phyloP scores from a whole-genome alignment of 2,888 invertebrate genomes.

The Chaetoderma sp. region DNA sequence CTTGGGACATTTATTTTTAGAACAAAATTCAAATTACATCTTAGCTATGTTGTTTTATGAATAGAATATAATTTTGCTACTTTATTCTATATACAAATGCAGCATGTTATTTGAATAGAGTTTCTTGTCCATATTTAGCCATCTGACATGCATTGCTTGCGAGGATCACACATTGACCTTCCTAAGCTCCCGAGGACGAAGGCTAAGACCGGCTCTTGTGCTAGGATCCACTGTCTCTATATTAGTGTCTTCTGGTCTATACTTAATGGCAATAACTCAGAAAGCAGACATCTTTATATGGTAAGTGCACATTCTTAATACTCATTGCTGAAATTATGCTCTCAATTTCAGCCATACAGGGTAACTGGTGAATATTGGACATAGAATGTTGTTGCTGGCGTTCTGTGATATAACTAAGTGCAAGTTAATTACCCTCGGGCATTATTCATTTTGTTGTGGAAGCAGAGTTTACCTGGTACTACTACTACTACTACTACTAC shows the following conservation, averaged over 20 bases:
- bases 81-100: no score
- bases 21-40: no score
- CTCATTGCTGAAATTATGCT: not conserved
- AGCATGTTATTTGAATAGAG: no score
- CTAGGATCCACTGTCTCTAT: slow-evolving; percentile 76
- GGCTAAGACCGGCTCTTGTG: slow-evolving; percentile 73
- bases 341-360: not conserved
- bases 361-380: not conserved
- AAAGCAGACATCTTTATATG: slow-evolving; percentile 69
- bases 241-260: slow-evolving; percentile 72
- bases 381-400: not conserved
- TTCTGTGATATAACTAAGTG: no score
- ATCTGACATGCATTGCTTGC: slow-evolving; percentile 77
- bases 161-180: slow-evolving; percentile 79
- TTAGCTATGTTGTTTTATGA: no score
- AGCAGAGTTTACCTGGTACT: no score
- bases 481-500: no score
- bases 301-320: slow-evolving; percentile 40
- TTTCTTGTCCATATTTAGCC: slow-evolving; percentile 51
- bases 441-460: no score
- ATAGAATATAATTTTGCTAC: no score
- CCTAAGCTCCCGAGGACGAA: slow-evolving; percentile 72
- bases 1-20: no score
- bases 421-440: no score
- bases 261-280: slow-evolving; percentile 74